phyloP scores from a whole-genome alignment of 2,113 vertebrate genomes.

The Meriones unguiculatus region DNA sequence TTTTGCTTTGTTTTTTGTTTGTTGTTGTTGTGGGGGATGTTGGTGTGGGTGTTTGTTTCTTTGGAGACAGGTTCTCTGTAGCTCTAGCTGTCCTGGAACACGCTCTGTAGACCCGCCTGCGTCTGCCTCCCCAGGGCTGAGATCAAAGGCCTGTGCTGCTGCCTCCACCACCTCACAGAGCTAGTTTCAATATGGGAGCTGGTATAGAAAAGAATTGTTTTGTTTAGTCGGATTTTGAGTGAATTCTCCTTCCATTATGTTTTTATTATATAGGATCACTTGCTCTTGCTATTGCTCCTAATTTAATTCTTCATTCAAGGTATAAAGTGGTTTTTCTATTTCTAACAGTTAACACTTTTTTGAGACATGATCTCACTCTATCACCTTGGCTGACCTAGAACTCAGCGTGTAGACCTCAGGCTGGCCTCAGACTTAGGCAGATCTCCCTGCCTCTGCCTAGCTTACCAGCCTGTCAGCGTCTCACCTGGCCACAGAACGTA shows the following conservation, averaged over 20 bases:
- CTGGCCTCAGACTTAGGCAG: not conserved
- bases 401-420: not conserved
- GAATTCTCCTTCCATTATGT: not conserved
- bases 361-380: not conserved
- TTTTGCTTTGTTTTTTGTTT: no score
- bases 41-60: no score
- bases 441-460: not conserved
- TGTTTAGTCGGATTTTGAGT: slow-evolving; percentile 22
- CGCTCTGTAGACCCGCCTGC: not conserved
- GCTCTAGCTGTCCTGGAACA: not conserved
- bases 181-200: not conserved
- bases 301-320: slow-evolving; percentile 29
- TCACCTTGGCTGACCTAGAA: not conserved
- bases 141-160: not conserved
- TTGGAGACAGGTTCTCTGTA: not conserved
- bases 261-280: not conserved
- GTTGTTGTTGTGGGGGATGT: no score
- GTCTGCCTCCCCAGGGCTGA: not conserved
- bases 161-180: not conserved
- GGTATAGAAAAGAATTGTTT: not conserved
- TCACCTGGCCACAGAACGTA: not conserved
- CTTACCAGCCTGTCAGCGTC: not conserved
- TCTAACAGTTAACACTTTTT: slow-evolving; percentile 9
- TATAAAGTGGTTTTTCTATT: slow-evolving; percentile 8
- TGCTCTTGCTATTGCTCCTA: not conserved